Evolutionary conservation across 2,113 vertebrate genomes (phyloP), one percentile per base, ranked within the genome.

Genomic region (Siphamia tubifer): DNA sequence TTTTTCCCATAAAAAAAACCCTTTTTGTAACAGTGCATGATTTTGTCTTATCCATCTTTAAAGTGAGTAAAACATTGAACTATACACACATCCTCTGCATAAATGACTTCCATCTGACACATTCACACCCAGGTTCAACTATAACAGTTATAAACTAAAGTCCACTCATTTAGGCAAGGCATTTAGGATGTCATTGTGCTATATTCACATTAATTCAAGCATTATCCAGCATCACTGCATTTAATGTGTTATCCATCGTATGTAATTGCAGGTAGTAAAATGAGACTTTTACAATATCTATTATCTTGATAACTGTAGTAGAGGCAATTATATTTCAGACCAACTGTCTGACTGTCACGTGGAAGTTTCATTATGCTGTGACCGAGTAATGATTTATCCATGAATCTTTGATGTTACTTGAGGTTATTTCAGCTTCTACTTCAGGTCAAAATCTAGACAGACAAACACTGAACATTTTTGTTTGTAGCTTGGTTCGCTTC

Each of bases 341-440:
- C 28, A 4, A 15, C 16, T 30, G 9, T 47, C 31, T 43, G 27
- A 11, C 21, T 13, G 40, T 12, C 42, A 43, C 5, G 7, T 48
- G 24, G 21, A 23, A 23, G 38, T 40, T 19, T 38, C 56, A 48
- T 5, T 11, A 2, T 43, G 8, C 9, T 36, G 20, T 58, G 47
- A 47, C 54, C 28, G 24, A 2, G 35, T 68, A 69, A 73, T 75
- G 4, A 79, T 79, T 77, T 43, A 71, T 15, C 27, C 1, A 4
- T 1, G 32, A 6, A 42, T 72, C 4, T 10, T 15, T 65, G 3
- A 10, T 19, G 9, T 4, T 21, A 15, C 52, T 8, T 5, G 27
- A 58, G 68, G 76, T 49, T 23, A 17, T 13, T 44, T 12, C 27
- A 31, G 47, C 44, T 35, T 9, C 16, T 9, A 3, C 5, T 30